Evolutionary conservation across 1,140 invertebrate species (phyloP).

Genomic region (Ceratoteleas bidentatus): DNA sequence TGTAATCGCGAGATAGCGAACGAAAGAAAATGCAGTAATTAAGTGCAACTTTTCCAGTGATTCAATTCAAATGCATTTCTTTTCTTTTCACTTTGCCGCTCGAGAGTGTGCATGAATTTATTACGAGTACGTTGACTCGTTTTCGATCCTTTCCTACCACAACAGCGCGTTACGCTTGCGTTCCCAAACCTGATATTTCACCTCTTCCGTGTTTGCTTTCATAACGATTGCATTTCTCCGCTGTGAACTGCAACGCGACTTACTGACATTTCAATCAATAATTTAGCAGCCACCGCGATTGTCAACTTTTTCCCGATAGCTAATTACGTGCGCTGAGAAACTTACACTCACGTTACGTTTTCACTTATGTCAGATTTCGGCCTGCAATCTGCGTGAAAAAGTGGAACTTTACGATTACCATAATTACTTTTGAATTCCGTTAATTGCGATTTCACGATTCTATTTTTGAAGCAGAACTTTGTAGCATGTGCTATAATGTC

Average conservation of each 20-base stretch:
- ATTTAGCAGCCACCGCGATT: not conserved
- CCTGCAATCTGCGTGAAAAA: not conserved
- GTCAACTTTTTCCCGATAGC: not conserved
- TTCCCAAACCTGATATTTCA: constrained; percentile 63
- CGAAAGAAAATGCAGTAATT: constrained; percentile 32
- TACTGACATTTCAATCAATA: constrained; percentile 34
- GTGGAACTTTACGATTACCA: not conserved
- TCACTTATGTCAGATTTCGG: too few species aligned
- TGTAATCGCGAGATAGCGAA: not conserved
- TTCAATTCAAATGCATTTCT: constrained; percentile 61
- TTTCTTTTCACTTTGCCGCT: constrained; percentile 54
- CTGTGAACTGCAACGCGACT: constrained; percentile 18
- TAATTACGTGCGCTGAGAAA: too few species aligned
- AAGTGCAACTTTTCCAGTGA: constrained; percentile 55
- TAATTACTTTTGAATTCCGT: not conserved
- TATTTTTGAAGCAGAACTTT: too few species aligned
- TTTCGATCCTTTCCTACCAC: constrained; percentile 58
- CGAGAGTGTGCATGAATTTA: constrained; percentile 46
- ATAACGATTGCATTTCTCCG: constrained; percentile 59
- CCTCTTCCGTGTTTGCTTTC: constrained; percentile 68
- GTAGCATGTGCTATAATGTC: too few species aligned
- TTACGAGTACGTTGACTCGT: constrained; percentile 62
- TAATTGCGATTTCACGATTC: too few species aligned
- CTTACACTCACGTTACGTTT: too few species aligned
- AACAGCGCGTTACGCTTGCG: constrained; percentile 48